phyloP scores from a whole-genome alignment of 2,888 invertebrate species.

The Phyllotreta striolata region DNA sequence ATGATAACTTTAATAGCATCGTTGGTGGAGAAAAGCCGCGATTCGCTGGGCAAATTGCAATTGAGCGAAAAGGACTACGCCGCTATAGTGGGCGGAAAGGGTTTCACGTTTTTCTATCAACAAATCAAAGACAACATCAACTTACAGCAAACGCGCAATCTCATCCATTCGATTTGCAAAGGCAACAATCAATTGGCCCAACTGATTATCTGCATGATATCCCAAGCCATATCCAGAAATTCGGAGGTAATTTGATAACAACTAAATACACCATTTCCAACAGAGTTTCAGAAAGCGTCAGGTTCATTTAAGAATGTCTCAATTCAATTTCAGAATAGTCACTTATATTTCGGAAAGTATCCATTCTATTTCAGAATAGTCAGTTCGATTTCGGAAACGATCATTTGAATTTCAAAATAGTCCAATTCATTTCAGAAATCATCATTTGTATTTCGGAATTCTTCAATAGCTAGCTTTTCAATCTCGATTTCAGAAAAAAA shows the following conservation, averaged over 20 bases:
- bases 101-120: constrained; percentile 92
- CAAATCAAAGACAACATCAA: constrained; percentile 95
- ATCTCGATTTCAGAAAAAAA: too few relatives aligned
- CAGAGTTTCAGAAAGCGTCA: too few relatives aligned
- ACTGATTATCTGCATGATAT: constrained; percentile 89
- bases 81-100: constrained; percentile 88
- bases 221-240: constrained; percentile 89
- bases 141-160: constrained; percentile 87
- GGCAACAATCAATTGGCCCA: constrained; percentile 91
- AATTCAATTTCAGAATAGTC: too few relatives aligned
- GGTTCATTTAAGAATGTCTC: too few relatives aligned
- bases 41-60: constrained; percentile 76
- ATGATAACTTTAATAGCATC: constrained; percentile 92
- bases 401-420: too few relatives aligned
- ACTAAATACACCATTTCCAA: too few relatives aligned
- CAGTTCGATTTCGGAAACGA: too few relatives aligned
- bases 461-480: too few relatives aligned
- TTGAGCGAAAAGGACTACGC: constrained; percentile 81
- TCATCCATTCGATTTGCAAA: constrained; percentile 89
- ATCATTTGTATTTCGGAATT: too few relatives aligned
- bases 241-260: constrained; percentile 73
- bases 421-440: too few relatives aligned
- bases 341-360: constrained; percentile 2
- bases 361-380: too few relatives aligned
- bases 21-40: constrained; percentile 87